Evolutionary conservation across 2,888 invertebrate genomes (phyloP).

Genomic region (Schrankia costaestrigalis): DNA sequence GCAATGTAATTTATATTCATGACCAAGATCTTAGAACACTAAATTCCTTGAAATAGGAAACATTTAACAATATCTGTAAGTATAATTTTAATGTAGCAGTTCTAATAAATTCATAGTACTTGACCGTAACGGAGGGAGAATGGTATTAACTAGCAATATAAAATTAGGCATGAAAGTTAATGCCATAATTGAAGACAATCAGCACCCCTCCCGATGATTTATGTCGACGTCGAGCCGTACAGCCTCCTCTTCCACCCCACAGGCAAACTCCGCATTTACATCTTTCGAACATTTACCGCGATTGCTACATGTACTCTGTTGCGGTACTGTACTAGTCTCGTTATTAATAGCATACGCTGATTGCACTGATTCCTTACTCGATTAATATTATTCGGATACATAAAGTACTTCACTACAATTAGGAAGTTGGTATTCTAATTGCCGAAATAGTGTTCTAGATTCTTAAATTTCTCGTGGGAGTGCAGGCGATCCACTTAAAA

Average conservation of each 20-base stretch:
- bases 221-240: slow-evolving; percentile 34
- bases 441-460: slow-evolving; percentile 60
- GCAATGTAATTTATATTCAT: too few relatives aligned
- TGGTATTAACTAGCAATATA: slow-evolving; percentile 50
- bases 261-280: slow-evolving; percentile 51
- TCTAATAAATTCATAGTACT: slow-evolving; percentile 34
- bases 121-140: slow-evolving; percentile 41
- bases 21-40: too few relatives aligned
- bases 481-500: slow-evolving; percentile 74
- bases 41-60: too few relatives aligned
- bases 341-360: slow-evolving; percentile 28
- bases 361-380: slow-evolving; percentile 19
- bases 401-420: slow-evolving; percentile 9
- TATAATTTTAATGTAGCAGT: background rate
- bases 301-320: slow-evolving; percentile 39
- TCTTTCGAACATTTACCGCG: slow-evolving; percentile 55
- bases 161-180: slow-evolving; percentile 76
- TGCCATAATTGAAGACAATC: slow-evolving; percentile 77
- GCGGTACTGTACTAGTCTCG: slow-evolving; percentile 21
- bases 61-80: too few relatives aligned
- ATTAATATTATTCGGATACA: slow-evolving; percentile 2
- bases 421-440: slow-evolving; percentile 33
- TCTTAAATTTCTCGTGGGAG: slow-evolving; percentile 75
- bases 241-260: slow-evolving; percentile 23
- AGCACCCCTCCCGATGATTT: slow-evolving; percentile 72